phyloP scores from a whole-genome alignment of 1,140 invertebrate genomes.

The Dreissena rostriformis region DNA sequence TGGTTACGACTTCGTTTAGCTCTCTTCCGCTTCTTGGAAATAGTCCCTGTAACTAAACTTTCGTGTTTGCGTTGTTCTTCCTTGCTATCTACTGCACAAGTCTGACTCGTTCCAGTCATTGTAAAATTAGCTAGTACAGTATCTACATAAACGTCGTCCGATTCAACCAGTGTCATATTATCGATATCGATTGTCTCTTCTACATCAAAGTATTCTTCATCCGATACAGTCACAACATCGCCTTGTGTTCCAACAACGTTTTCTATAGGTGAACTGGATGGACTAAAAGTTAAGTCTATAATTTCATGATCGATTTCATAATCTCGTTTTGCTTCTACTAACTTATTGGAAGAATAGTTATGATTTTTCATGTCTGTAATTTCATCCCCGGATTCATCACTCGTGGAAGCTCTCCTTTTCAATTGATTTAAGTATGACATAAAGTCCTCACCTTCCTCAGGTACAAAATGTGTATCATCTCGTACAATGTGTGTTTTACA shows the following conservation, averaged over 20 bases:
- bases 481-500: constrained; percentile 32
- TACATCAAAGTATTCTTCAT: neutral
- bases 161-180: neutral
- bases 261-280: neutral
- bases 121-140: constrained; percentile 29
- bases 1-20: neutral
- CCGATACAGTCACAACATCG: constrained; percentile 1
- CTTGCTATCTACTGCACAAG: neutral
- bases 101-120: neutral
- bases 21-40: neutral
- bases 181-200: constrained; percentile 2
- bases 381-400: neutral
- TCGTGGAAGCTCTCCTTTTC: neutral
- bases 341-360: neutral
- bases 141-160: constrained; percentile 41
- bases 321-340: neutral
- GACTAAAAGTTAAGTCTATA: neutral
- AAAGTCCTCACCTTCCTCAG: constrained; percentile 46
- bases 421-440: constrained; percentile 41
- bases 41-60: too few species aligned
- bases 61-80: too few species aligned
- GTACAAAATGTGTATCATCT: neutral
- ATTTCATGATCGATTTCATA: neutral
- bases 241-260: neutral
- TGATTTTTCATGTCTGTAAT: neutral